phyloP scores from a whole-genome alignment of 1,140 invertebrate species.

The Schlechtendalia chinensis region DNA sequence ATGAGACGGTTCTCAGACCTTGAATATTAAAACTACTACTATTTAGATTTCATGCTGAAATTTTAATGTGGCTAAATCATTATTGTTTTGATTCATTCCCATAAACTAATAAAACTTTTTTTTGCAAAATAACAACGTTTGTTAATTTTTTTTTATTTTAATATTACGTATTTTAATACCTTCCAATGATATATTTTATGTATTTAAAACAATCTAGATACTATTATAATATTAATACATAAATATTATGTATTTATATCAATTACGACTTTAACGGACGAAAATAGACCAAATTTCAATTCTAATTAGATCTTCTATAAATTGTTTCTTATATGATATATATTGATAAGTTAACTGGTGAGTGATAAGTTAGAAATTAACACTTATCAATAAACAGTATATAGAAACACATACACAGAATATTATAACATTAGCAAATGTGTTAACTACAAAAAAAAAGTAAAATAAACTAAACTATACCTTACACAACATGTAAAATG shows the following conservation, averaged over 20 bases:
- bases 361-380: no score
- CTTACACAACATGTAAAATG: not conserved
- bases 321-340: no score
- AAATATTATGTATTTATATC: not conserved
- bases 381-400: no score
- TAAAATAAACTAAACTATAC: not conserved
- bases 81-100: not conserved
- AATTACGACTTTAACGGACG: not conserved
- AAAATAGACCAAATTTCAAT: not conserved
- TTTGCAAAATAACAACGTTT: not conserved
- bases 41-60: not conserved
- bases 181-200: not conserved
- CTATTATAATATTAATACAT: not conserved
- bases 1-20: not conserved
- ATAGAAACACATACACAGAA: no score
- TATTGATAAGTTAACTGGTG: no score
- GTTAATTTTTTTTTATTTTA: not conserved
- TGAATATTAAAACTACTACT: not conserved
- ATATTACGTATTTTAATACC: not conserved
- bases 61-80: not conserved
- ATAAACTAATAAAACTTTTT: not conserved
- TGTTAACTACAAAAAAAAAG: not conserved
- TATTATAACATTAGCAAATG: no score
- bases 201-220: not conserved
- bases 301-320: no score